Base-by-base conservation (phyloP, 2,797 vertebrate genomes). In the Darevskia nairensis region DNA sequence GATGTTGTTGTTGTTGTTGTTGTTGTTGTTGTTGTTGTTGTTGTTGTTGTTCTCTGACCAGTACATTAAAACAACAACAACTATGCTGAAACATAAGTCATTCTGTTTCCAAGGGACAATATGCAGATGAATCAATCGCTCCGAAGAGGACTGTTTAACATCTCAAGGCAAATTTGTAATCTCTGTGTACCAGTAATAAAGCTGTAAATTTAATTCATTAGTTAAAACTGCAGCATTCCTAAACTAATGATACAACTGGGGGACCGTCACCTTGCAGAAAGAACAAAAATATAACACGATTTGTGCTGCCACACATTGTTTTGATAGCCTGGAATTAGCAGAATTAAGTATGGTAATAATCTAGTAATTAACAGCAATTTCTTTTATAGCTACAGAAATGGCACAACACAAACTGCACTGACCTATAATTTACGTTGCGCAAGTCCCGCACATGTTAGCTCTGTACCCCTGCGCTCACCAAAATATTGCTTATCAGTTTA, bases 291-390 rank as follows among this genome's bases (percentile, higher is more conserved):
- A 92, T 82, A 92, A 90, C 82, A 80, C 92, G 50, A 88, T 93
- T 92, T 94, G 44, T 91, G 55, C 88, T 95, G 93, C 90, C 86
- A 89, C 88, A 68, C 74, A 50, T 76, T 94, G 50, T 91, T 95
- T 93, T 92, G 61, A 93, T 92, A 95, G 90, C 86, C 80, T 95
- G 88, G 77, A 95, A 94, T 95, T 94, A 95, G 72, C 92, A 95
- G 86, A 96, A 96, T 91, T 94, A 95, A 95, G 32, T 85, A 91
- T 85, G 80, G 86, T 87, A 94, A 95, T 95, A 95, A 94, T 79
- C 86, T 94, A 55, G 61, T 89, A 95, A 94, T 96, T 95, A 96
- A 91, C 82, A 94, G 78, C 84, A 92, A 94, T 95, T 96, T 92
- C 41, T 95, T 96, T 94, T 93, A 93, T 94, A 90, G 80, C 69